Base-by-base conservation (phyloP, 30 jellyfish, hydroid and myxozoan species). In the Aurelia aurita region DNA sequence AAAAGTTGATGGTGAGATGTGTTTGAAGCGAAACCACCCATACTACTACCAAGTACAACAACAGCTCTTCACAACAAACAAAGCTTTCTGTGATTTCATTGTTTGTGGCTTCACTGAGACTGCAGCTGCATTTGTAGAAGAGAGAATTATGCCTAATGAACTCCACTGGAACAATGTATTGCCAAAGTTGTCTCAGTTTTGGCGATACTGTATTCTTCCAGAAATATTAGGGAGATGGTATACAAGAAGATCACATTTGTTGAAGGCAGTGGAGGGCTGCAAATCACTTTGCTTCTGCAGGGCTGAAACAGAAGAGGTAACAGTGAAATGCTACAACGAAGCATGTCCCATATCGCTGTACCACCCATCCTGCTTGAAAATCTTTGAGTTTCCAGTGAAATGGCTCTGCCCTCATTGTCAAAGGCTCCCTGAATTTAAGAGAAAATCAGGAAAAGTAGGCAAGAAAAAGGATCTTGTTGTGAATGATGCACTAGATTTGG, bases 21-120 rank as follows among this genome's bases (percentile, higher is more conserved):
- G 15, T 51, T 35, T 16, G 69, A 44, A 71, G 69, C 67, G 49
- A 12, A 35, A 58, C 23, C 90, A 44, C 69, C 25, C 84, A 20
- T 71, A 71, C 69, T 71, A 18, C 84, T 79, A 79, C 79, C 90
- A 79, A 63, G 61, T 79, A 28, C 82, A 79, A 79, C 60, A 62
- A 72, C 90, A 79, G 31, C 80, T 79, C 51, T 60, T 31, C 2
- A 46, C 82, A 66, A 23, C 90, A 63, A 79, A 79, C 27, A 63
- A 66, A 34, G 82, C 62, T 63, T 63, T 66, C 77, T 77, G 90
- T 27, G 72, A 79, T 79, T 79, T 79, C 27, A 45, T 61, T 63
- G 89, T 77, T 77, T 77, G 79, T 77, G 89, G 89, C 32, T 77
- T 58, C 89, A 77, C 66, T 58, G 79, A 77, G 11, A 58, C 69